Percentiles rank a stretch among this genome's conserved stretches.
Conservation (phyloP, 2,888 invertebrate species). For the Polyommatus iphigenia region DNA sequence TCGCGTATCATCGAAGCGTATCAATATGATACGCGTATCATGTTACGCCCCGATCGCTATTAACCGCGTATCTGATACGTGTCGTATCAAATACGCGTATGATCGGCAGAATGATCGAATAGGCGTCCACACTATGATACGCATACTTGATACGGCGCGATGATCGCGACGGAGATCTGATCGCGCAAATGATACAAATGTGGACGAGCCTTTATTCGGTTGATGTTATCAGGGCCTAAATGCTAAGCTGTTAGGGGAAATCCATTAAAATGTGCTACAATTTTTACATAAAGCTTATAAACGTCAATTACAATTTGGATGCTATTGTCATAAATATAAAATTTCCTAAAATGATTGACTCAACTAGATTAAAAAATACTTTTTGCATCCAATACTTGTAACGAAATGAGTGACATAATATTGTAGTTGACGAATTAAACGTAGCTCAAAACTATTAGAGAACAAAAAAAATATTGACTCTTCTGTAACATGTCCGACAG, state of each 20-base stretch:
- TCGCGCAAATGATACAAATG: too few relatives aligned
- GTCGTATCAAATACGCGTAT: too few relatives aligned
- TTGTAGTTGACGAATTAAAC: not conserved
- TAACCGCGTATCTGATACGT: too few relatives aligned
- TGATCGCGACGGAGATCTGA: too few relatives aligned
- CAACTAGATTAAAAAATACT: too few relatives aligned
- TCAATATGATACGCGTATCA: too few relatives aligned
- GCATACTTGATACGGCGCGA: too few relatives aligned
- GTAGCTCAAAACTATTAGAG: not conserved
- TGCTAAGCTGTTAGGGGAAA: not conserved
- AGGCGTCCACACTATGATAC: too few relatives aligned
- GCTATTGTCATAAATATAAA: not conserved
- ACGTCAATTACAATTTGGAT: conserved; percentile 12
- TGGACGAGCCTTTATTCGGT: too few relatives aligned
- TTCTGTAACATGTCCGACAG: not conserved
- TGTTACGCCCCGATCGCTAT: too few relatives aligned
- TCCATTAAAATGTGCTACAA: not conserved
- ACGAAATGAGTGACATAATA: not conserved
- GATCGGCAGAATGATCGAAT: too few relatives aligned
- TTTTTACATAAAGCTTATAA: conserved; percentile 9
- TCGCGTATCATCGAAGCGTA: too few relatives aligned
- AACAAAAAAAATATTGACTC: conserved; percentile 7
- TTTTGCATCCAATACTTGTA: not conserved
- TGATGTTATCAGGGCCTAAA: not conserved
- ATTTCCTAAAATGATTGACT: not conserved